A percentile compares a stretch with the other conserved stretches of the same genome.
These are phyloP conservation scores for Marmota monax DNA, from an alignment of 2,113 vertebrate species.

Conservation along the genomic window DNA sequence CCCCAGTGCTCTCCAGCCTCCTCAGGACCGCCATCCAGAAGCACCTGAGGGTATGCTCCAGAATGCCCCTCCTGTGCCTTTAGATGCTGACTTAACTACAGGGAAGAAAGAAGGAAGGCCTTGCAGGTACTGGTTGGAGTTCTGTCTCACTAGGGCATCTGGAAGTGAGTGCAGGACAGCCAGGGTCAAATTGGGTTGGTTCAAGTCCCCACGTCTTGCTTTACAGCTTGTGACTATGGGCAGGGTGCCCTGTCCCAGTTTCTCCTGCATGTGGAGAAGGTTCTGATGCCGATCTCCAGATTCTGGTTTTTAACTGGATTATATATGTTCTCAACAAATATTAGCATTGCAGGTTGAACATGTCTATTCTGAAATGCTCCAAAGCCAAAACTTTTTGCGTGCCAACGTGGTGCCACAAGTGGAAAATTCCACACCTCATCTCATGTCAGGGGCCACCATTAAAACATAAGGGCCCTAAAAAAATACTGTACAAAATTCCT, in stretches of 20 bases:
- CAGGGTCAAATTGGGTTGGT: not conserved
- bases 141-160: not conserved
- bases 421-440: not conserved
- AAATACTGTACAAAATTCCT: not conserved
- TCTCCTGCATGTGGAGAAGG: not conserved
- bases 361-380: not conserved
- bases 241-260: not conserved
- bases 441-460: not conserved
- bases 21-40: not conserved
- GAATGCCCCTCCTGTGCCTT: not conserved
- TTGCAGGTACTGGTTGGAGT: accelerated
- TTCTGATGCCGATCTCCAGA: accelerated
- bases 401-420: not conserved
- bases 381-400: not conserved
- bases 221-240: not conserved
- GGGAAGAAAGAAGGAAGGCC: not conserved
- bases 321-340: not conserved
- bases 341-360: not conserved
- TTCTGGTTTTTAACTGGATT: not conserved
- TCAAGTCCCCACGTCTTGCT: not conserved
- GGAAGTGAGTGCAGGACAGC: not conserved
- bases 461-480: not conserved
- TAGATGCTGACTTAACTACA: not conserved
- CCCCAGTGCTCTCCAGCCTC: not conserved
- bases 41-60: not conserved